Conservation (phyloP, 1,140 invertebrate genomes). For the Colletes gigas region DNA sequence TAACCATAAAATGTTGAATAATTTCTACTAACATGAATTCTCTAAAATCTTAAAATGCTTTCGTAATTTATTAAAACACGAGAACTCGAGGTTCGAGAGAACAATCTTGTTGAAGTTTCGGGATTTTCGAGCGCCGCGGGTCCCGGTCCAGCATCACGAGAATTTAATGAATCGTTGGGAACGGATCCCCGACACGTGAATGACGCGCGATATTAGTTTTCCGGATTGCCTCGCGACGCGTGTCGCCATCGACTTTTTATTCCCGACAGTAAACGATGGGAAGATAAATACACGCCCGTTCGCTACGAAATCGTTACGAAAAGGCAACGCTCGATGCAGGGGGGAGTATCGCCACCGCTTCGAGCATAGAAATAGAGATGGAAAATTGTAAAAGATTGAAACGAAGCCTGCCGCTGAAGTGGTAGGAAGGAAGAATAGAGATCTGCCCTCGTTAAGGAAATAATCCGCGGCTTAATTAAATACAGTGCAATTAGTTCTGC, state of each 20-base stretch:
- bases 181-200: conserved; percentile 24
- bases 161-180: conserved; percentile 11
- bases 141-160: not conserved
- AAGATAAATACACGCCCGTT: not conserved
- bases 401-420: conserved; percentile 41
- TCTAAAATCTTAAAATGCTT: too few relatives aligned
- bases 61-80: too few relatives aligned
- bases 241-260: conserved; percentile 7
- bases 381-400: conserved; percentile 61
- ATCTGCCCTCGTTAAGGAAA: conserved; percentile 69
- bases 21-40: too few relatives aligned
- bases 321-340: not conserved
- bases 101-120: too few relatives aligned
- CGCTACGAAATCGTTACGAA: not conserved
- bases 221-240: not conserved
- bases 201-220: conserved; percentile 22
- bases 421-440: conserved; percentile 61
- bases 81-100: too few relatives aligned
- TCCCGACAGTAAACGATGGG: conserved; percentile 14
- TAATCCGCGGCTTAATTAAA: conserved; percentile 71
- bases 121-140: too few relatives aligned
- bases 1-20: too few relatives aligned
- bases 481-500: conserved; percentile 68
- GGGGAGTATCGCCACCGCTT: not conserved
- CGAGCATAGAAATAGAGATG: not conserved